Base-by-base conservation (phyloP, 2,888 invertebrate species). In the Harmothoe impar region DNA sequence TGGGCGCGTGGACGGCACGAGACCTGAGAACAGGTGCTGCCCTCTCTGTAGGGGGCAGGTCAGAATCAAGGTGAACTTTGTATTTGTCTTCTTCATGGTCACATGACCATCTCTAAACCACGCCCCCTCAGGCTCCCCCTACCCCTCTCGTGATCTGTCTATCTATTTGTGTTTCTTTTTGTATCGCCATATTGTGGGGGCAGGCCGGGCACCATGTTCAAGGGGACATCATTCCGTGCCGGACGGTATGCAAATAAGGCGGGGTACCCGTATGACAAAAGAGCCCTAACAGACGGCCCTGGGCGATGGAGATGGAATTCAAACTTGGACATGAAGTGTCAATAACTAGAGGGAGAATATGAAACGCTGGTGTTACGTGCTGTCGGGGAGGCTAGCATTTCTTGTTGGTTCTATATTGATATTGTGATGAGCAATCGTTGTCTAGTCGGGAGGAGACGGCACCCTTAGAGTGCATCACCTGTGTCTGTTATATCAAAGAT, bases 1-100 rank as follows among this genome's bases (percentile, higher is more conserved):
- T 29, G 31, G 72, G 25, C 72, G 72, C 84, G 84, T 84, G 84
- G 35, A 84, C 51, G 84, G 84, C 84, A 84, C 84, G 84, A 84
- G 84, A 29, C 43, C 5, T 12, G 43, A 5, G 35, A 72, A 72
- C 84, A 84, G 84, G 84, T 84, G 84, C 84, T 51, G 84, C 84
- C 31, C 35, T 17, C 78, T 43, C 43, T 33, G 43, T 7, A 84
- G 5, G n/a, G 25, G 72, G 72, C 23, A 62, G 72, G 72, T n/a
- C 72, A 72, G 31, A 72, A 29, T 72, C 72, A 72, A 29, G 72
- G 29, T 29, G 72, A 29, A 29, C 72, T 29, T 62, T 29, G 31
- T 72, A 72, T 72, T 72, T 72, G 72, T 72, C 29, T 72, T 72
- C 17, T n/a, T 23, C 68, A 5, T n/a, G n/a, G 68, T 68, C 68